These are phyloP conservation scores for Zaprionus capensis DNA, from an alignment of 1,140 invertebrate genomes.

Conservation along the genomic window DNA sequence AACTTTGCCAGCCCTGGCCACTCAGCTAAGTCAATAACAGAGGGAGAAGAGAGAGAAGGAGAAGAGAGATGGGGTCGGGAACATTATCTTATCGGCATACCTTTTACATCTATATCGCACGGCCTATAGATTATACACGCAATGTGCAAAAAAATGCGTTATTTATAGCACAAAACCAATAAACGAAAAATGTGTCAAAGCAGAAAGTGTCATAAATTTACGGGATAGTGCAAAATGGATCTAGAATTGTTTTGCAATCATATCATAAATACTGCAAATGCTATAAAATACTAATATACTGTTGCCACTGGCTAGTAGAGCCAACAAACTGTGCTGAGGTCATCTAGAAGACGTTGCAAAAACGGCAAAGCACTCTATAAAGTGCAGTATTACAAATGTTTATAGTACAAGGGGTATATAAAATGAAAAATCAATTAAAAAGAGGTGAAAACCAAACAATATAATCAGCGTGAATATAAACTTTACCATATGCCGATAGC, in stretches of 20 bases:
- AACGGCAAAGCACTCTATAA: slow-evolving; percentile 48
- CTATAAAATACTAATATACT: slow-evolving; percentile 16
- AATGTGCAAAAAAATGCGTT: slow-evolving; percentile 30
- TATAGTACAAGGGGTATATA: slow-evolving; percentile 36
- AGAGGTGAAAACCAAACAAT: slow-evolving; percentile 77
- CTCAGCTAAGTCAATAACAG: slow-evolving; percentile 7
- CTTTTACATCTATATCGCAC: slow-evolving; percentile 40
- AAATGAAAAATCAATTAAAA: slow-evolving; percentile 75
- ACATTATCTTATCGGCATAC: slow-evolving; percentile 54
- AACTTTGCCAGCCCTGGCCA: slow-evolving; percentile 18
- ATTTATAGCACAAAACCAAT: slow-evolving; percentile 29
- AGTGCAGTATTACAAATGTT: slow-evolving; percentile 8
- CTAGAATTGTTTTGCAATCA: slow-evolving; percentile 26
- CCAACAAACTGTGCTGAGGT: slow-evolving; percentile 51
- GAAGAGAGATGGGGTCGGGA: neutral
- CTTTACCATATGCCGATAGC: slow-evolving; percentile 72
- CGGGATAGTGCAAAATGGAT: slow-evolving; percentile 13
- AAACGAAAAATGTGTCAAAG: slow-evolving; percentile 2
- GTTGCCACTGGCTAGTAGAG: slow-evolving; percentile 17
- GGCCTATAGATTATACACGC: slow-evolving; percentile 32
- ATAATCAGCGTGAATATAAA: slow-evolving; percentile 69
- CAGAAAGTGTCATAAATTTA: slow-evolving; percentile 19
- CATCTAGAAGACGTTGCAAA: slow-evolving; percentile 63
- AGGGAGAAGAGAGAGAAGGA: neutral
- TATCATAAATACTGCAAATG: slow-evolving; percentile 26